Evolutionary conservation across 2,888 invertebrate genomes (phyloP).

Genomic region (Adineta ricciae): DNA sequence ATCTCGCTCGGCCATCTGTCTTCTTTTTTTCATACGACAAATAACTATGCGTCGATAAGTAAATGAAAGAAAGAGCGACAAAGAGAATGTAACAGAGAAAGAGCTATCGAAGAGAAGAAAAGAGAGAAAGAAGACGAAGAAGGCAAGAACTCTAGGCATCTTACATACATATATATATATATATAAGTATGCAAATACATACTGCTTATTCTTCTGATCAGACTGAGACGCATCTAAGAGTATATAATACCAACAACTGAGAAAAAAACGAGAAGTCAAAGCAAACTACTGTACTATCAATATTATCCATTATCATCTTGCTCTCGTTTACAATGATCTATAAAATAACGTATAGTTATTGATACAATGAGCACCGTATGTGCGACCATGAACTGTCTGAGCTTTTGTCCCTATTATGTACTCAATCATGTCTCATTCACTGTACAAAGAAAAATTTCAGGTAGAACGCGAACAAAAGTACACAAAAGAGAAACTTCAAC

Average conservation of each 20-base stretch:
- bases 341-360: background rate
- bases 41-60: background rate
- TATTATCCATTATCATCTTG: background rate
- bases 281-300: background rate
- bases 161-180: background rate
- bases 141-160: background rate
- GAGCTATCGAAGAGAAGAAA: background rate
- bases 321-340: background rate
- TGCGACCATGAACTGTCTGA: background rate
- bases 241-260: background rate
- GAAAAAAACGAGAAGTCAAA: background rate
- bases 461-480: background rate
- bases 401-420: background rate
- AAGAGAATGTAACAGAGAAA: background rate
- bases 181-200: background rate
- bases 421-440: background rate
- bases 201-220: background rate
- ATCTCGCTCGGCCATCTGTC: background rate
- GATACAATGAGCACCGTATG: background rate
- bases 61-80: background rate
- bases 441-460: background rate
- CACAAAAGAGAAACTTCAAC: background rate
- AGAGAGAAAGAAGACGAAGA: background rate
- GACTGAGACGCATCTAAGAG: background rate
- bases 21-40: constrained; percentile 7